These are phyloP conservation scores for Burhinus oedicnemus DNA, from an alignment of 2,113 vertebrate genomes.

Conservation along the genomic window DNA sequence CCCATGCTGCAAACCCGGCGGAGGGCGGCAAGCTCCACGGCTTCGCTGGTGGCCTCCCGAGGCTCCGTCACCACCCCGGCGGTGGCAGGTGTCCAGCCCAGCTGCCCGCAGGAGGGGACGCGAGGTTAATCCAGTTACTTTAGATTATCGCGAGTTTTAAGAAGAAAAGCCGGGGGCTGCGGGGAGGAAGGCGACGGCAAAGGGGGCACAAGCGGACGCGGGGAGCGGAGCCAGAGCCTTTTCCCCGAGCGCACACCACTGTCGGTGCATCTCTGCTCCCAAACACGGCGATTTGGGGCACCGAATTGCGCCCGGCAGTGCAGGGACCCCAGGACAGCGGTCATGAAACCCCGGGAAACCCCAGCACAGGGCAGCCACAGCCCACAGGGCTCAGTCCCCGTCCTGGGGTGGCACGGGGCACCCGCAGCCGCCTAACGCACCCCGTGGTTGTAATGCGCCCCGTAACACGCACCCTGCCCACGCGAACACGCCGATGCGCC, in stretches of 20 bases:
- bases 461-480: accelerated
- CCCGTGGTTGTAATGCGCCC: accelerated
- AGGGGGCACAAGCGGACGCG: accelerated
- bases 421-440: accelerated
- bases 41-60: neutral
- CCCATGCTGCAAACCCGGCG: neutral
- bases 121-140: conserved; percentile 60
- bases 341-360: neutral
- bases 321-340: accelerated
- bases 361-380: neutral
- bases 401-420: neutral
- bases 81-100: neutral
- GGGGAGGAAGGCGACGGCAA: neutral
- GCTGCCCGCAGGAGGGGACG: neutral
- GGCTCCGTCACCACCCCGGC: neutral
- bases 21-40: neutral
- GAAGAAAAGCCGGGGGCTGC: neutral
- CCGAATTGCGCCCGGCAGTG: accelerated
- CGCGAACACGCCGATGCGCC: neutral
- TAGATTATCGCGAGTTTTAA: neutral
- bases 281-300: accelerated
- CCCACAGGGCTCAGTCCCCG: neutral
- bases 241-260: accelerated
- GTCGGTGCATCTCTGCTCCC: accelerated
- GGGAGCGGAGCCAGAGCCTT: neutral